Evolutionary conservation across 1,140 invertebrate species (phyloP).

Genomic region (Babylonia areolata): DNA sequence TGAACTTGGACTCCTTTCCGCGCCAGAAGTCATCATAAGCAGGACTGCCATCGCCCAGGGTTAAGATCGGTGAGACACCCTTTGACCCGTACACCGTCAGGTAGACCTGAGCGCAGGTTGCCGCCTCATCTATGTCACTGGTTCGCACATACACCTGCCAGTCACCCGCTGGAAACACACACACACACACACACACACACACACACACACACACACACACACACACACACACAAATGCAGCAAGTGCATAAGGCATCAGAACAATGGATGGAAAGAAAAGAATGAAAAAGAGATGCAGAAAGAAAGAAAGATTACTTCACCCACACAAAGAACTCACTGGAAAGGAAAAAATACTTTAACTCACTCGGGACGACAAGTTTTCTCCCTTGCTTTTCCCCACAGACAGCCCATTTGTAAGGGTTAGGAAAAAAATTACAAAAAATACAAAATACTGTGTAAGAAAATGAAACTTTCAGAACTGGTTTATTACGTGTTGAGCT

Average conservation of each 20-base stretch:
- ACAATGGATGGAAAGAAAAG: background rate
- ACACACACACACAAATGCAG: background rate
- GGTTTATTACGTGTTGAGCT: too few species aligned
- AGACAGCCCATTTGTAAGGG: too few species aligned
- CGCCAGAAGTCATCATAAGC: conserved; percentile 44
- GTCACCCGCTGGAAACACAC: conserved; percentile 51
- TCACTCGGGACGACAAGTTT: too few species aligned
- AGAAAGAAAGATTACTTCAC: too few species aligned
- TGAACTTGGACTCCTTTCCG: conserved; percentile 57
- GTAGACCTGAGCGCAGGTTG: conserved; percentile 63
- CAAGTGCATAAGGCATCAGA: background rate
- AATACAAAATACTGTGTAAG: too few species aligned
- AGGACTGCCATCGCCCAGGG: conserved; percentile 49
- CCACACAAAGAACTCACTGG: too few species aligned
- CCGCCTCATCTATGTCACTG: conserved; percentile 57
- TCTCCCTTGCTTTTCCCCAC: too few species aligned
- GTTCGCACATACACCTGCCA: conserved; percentile 61
- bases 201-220: conserved; percentile 19
- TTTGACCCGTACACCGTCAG: conserved; percentile 65
- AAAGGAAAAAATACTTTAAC: too few species aligned
- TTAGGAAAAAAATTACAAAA: too few species aligned
- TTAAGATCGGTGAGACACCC: conserved; percentile 56
- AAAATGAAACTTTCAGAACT: too few species aligned
- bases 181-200: background rate
- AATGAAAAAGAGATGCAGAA: background rate